Evolutionary conservation across 1,140 invertebrate species (phyloP).

Genomic region (Heliconius hermathena): DNA sequence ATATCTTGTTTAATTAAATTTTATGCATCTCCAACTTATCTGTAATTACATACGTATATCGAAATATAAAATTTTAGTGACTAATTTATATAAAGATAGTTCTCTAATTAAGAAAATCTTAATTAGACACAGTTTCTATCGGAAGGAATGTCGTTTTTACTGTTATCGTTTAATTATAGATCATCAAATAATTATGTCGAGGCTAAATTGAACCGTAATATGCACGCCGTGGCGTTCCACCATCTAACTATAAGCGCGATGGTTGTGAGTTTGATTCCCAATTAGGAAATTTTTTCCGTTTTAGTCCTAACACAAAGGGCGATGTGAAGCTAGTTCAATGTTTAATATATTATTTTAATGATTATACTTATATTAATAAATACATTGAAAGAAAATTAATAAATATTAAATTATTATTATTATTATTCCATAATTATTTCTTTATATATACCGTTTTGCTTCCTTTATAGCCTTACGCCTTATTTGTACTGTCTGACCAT

Average conservation of each 20-base stretch:
- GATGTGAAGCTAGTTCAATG: too few species aligned
- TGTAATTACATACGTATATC: background rate
- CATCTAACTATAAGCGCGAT: too few species aligned
- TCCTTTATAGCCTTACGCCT: background rate
- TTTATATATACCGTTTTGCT: background rate
- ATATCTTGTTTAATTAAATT: background rate
- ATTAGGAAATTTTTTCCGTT: too few species aligned
- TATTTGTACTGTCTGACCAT: background rate
- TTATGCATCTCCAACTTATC: slow-evolving; percentile 1
- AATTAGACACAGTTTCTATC: background rate
- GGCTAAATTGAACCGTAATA: background rate
- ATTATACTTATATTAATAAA: too few species aligned
- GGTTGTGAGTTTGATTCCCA: too few species aligned
- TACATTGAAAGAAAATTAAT: too few species aligned
- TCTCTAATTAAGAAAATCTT: background rate
- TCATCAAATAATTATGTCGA: background rate
- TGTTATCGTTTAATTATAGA: background rate
- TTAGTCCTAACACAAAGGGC: too few species aligned
- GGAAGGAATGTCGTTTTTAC: background rate
- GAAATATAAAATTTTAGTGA: slow-evolving; percentile 1
- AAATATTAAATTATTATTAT: background rate
- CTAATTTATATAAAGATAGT: background rate
- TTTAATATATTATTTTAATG: too few species aligned
- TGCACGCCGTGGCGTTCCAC: background rate
- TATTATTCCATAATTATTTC: background rate